A percentile compares a stretch with the other conserved stretches of the same genome.
Conservation (phyloP, 2,113 vertebrate genomes). For the Oryzias celebensis region DNA sequence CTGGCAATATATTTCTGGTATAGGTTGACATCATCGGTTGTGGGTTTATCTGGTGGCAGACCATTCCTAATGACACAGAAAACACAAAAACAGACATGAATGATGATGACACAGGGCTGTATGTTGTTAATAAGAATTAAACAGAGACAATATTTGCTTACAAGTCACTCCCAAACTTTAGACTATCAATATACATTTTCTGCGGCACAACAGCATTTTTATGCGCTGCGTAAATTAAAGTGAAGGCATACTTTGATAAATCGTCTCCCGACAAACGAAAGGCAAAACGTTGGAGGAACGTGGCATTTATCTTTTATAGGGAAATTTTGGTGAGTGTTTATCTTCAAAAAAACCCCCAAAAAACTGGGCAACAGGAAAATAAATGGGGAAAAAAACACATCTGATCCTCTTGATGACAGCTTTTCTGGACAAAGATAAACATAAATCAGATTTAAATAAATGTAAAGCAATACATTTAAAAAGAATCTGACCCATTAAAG, state of each 20-base stretch:
- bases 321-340: conserved; percentile 70
- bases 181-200: conserved; percentile 82
- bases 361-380: conserved; percentile 64
- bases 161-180: conserved; percentile 74
- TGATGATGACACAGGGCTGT: conserved; percentile 68
- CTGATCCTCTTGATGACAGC: conserved; percentile 54
- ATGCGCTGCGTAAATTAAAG: conserved; percentile 72
- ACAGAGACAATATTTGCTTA: conserved; percentile 81
- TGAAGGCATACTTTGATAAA: conserved; percentile 74
- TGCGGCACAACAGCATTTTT: conserved; percentile 71
- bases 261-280: conserved; percentile 76
- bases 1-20: conserved; percentile 99
- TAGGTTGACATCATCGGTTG: conserved; percentile 96
- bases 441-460: conserved; percentile 3
- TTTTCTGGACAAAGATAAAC: conserved; percentile 44
- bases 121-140: conserved; percentile 80
- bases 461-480: conserved; percentile 15
- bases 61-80: conserved; percentile 91
- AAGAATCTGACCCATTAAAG: conserved; percentile 11
- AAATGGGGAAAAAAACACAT: conserved; percentile 53
- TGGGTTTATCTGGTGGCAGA: conserved; percentile 96
- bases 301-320: conserved; percentile 78
- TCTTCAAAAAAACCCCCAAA: conserved; percentile 76
- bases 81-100: conserved; percentile 80
- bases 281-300: conserved; percentile 66